phyloP scores from a whole-genome alignment of 2,797 vertebrate genomes.

The Takifugu ocellatus region DNA sequence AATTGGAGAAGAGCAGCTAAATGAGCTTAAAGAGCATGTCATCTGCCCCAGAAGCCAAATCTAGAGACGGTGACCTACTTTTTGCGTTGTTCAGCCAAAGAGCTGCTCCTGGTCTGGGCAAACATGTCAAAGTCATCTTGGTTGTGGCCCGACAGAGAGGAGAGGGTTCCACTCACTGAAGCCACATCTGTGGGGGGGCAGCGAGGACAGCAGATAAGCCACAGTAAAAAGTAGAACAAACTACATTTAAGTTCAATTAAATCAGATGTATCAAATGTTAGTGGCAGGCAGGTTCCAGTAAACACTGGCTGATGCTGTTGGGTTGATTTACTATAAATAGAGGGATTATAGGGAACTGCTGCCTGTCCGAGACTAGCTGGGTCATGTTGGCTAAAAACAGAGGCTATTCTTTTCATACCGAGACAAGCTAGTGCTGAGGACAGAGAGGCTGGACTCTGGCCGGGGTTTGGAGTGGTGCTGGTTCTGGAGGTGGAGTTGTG shows the following conservation, averaged over 20 bases:
- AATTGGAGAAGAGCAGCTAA: conserved; percentile 10
- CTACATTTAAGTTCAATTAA: not conserved
- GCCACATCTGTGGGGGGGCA: conserved; percentile 79
- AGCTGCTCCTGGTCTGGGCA: conserved; percentile 90
- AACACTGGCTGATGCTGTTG: conserved; percentile 17
- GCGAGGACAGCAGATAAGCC: not conserved
- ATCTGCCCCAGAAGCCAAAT: conserved; percentile 4
- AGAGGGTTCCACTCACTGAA: conserved; percentile 82
- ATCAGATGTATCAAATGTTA: no score
- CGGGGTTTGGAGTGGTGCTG: not conserved
- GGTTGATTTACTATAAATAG: conserved; percentile 12
- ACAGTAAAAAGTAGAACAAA: not conserved
- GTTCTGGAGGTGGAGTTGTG: conserved; percentile 27
- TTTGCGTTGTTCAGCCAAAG: conserved; percentile 90
- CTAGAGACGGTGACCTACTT: conserved; percentile 75
- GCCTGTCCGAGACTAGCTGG: conserved; percentile 1
- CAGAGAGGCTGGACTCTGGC: conserved; percentile 52
- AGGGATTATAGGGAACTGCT: conserved; percentile 25
- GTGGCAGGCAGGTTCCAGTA: no score
- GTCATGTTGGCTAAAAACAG: no score
- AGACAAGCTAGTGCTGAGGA: conserved; percentile 87
- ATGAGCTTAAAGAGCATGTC: conserved; percentile 4
- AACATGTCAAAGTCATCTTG: conserved; percentile 94
- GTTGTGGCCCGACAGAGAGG: conserved; percentile 78
- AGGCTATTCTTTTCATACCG: conserved; percentile 64